Evolutionary conservation across 2,797 vertebrate genomes (phyloP).

Genomic region (Lepus townsendii): DNA sequence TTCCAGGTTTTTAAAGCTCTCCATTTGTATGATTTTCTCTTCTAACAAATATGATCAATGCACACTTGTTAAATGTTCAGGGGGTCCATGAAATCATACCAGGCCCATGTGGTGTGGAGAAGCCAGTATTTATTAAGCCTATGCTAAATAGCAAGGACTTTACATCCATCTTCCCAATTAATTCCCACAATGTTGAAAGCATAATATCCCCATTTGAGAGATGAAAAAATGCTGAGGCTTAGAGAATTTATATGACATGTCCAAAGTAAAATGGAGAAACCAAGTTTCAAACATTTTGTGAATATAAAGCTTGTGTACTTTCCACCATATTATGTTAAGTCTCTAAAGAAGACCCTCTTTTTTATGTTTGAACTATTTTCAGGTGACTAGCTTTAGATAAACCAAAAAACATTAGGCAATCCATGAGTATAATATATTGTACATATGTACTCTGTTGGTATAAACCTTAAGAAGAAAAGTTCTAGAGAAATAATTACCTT

Average conservation of each 20-base stretch:
- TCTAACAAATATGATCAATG: background rate
- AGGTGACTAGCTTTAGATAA: background rate
- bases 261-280: slow-evolving; percentile 37
- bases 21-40: slow-evolving; percentile 24
- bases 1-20: background rate
- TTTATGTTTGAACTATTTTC: background rate
- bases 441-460: background rate
- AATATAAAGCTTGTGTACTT: background rate
- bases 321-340: background rate
- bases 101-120: background rate
- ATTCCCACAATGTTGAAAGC: slow-evolving; percentile 11
- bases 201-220: background rate
- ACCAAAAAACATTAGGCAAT: background rate
- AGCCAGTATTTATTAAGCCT: background rate
- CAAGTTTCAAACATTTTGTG: background rate
- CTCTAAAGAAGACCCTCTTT: background rate
- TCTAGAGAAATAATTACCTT: background rate
- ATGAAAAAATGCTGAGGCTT: slow-evolving; percentile 20
- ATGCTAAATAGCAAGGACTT: background rate
- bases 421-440: background rate
- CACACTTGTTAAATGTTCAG: background rate
- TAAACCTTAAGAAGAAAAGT: background rate
- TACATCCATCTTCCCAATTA: background rate
- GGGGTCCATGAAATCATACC: background rate
- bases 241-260: background rate